phyloP scores from a whole-genome alignment of 92 coral and sea anemone species.

The Anthopleura xanthogrammica region DNA sequence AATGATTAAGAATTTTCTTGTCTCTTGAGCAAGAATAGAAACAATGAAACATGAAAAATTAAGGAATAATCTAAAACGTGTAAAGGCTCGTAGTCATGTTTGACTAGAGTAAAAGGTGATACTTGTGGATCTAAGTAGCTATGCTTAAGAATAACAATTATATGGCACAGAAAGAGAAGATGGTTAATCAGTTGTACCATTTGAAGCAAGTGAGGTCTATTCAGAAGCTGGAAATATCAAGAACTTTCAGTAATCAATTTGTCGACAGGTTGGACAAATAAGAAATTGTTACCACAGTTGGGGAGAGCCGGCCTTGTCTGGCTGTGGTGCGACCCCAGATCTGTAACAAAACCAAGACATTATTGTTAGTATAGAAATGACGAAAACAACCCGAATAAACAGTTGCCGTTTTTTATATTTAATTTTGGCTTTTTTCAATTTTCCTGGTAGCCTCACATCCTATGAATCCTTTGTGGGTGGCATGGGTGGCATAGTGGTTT shows the following conservation, averaged over 20 bases:
- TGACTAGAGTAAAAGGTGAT: neutral
- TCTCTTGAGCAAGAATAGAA: neutral
- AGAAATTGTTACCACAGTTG: slow-evolving; percentile 73
- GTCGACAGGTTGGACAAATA: neutral
- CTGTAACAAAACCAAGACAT: slow-evolving; percentile 30
- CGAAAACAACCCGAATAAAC: too few species aligned
- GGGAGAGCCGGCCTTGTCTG: slow-evolving; percentile 85
- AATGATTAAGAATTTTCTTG: neutral
- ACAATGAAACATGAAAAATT: neutral
- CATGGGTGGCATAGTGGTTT: too few species aligned
- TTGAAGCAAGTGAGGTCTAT: neutral
- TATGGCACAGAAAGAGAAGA: neutral
- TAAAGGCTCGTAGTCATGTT: neutral
- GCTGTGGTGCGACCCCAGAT: slow-evolving; percentile 98
- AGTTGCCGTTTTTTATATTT: too few species aligned
- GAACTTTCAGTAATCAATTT: neutral
- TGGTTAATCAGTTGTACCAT: neutral
- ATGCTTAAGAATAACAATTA: neutral
- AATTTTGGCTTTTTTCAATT: too few species aligned
- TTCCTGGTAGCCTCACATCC: too few species aligned
- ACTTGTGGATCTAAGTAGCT: neutral
- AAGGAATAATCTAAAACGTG: neutral
- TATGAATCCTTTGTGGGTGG: too few species aligned
- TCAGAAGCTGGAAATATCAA: neutral
- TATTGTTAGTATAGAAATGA: neutral